Evolutionary conservation across 2,113 vertebrate species (phyloP), one percentile per base, ranked within the genome.

Genomic region (Crotophaga sulcirostris): DNA sequence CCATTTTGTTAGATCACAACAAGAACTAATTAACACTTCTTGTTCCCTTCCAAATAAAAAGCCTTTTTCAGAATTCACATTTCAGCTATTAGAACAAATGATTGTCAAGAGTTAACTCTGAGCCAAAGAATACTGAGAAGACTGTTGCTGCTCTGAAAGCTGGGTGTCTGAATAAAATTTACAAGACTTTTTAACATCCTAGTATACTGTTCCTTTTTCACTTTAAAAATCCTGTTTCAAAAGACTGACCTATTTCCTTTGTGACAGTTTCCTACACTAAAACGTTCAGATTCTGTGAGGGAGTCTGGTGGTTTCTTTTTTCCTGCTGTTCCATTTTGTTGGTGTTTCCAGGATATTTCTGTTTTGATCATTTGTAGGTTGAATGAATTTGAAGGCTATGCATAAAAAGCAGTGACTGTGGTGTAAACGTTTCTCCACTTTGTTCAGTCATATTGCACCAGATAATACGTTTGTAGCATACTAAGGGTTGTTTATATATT

Each of bases 1-100:
- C 23, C 18, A 31, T 90, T 92, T 88, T 40, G 72, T 54, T 51
- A 87, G 40, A 72, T 34, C 63, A 66, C 23, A 81, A 29, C 34
- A 93, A 81, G 75, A 91, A 12, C 36, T 89, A 81, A 87, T 94
- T 89, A 93, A 84, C 56, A 33, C 13, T 68, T 89, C 89, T 68
- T 8, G 1, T 87, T 78, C 16, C 14, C 15, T 84, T 93, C 75
- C 25, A 76, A 90, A 78, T 29, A 67, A 89, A 88, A 66, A 28
- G 16, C 2, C 17, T 49, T 59, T 81, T 68, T 59, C n/a, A 75
- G 60, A 49, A 42, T 86, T 91, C 33, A 9, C 14, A 29, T 87
- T 91, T 91, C n/a, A 64, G 14, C 23, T 70, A 20, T 59, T 82
- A 36, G n/a, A 66, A n/a, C 2, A 89, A 82, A 79, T 51, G n/a